phyloP scores from a whole-genome alignment of 2,888 invertebrate species.

The Philhelius pedissequus region DNA sequence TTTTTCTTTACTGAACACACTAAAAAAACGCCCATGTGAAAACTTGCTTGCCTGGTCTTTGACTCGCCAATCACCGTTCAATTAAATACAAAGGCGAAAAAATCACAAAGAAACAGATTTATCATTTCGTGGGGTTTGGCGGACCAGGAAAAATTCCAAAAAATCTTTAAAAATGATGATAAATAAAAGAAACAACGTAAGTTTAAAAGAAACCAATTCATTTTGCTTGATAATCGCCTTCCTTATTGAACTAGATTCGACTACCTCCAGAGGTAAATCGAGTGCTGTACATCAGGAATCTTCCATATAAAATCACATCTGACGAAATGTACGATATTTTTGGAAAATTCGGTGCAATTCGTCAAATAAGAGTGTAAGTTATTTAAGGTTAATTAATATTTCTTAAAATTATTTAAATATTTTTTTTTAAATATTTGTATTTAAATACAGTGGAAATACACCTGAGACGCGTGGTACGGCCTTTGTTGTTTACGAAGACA shows the following conservation, averaged over 20 bases:
- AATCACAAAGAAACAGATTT: slow-evolving; percentile 64
- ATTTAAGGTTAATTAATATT: not conserved
- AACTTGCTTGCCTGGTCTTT: no score
- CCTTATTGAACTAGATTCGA: slow-evolving; percentile 86
- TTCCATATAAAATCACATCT: slow-evolving; percentile 99
- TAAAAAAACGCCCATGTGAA: no score
- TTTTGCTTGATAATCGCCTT: slow-evolving; percentile 36
- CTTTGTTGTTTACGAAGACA: slow-evolving; percentile 99
- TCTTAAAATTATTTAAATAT: not conserved
- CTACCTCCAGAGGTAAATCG: slow-evolving; percentile 99
- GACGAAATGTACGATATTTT: slow-evolving; percentile 99
- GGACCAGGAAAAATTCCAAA: slow-evolving; percentile 30
- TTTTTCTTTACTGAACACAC: no score
- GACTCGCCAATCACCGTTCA: no score
- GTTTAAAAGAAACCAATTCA: slow-evolving; percentile 51
- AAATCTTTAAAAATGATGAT: slow-evolving; percentile 67
- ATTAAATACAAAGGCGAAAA: no score
- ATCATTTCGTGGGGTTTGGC: slow-evolving; percentile 35
- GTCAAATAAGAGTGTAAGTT: slow-evolving; percentile 98
- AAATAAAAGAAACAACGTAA: slow-evolving; percentile 78
- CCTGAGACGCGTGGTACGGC: slow-evolving; percentile 99
- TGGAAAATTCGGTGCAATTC: slow-evolving; percentile 99
- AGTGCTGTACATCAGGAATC: slow-evolving; percentile 96
- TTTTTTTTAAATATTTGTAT: no score
- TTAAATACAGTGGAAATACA: slow-evolving; percentile 91